phyloP scores from a whole-genome alignment of 2,797 vertebrate genomes.

The Epinephelus malabaricus region DNA sequence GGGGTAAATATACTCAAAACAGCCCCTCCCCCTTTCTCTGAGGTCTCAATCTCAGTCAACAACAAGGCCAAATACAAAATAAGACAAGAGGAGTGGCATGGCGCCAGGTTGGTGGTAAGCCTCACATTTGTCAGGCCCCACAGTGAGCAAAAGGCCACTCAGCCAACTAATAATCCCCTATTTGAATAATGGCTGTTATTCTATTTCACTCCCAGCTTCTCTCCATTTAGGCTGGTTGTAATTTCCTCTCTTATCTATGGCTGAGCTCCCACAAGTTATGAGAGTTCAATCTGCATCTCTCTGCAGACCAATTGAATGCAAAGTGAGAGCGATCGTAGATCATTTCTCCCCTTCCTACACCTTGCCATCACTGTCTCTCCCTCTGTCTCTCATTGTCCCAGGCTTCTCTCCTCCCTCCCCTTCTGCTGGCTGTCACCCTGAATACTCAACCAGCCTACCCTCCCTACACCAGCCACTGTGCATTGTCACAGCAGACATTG shows the following conservation, averaged over 20 bases:
- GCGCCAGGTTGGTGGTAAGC: conserved; percentile 48
- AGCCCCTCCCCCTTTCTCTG: background rate
- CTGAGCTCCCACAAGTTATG: conserved; percentile 58
- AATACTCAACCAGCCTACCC: conserved; percentile 7
- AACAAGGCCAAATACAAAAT: conserved; percentile 42
- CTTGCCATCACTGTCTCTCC: conserved; percentile 11
- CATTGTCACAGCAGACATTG: conserved; percentile 61
- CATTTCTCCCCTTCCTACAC: conserved; percentile 40
- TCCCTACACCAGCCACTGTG: conserved; percentile 21
- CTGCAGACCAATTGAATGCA: conserved; percentile 62
- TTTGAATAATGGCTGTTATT: conserved; percentile 78
- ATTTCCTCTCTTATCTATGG: conserved; percentile 70
- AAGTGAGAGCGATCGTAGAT: conserved; percentile 64
- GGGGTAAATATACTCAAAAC: conserved; percentile 22
- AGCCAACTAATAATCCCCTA: conserved; percentile 77
- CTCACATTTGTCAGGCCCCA: conserved; percentile 44
- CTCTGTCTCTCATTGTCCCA: background rate
- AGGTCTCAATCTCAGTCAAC: conserved; percentile 36
- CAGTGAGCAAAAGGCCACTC: conserved; percentile 66
- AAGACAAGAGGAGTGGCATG: conserved; percentile 32
- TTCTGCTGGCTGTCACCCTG: conserved; percentile 36
- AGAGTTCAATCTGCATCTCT: conserved; percentile 74
- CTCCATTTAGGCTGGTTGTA: conserved; percentile 72
- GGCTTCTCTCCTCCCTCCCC: background rate
- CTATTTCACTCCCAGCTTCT: conserved; percentile 67